These are phyloP conservation scores for Forbesichthys agassizii DNA, from an alignment of 2,113 vertebrate genomes.

Conservation along the genomic window DNA sequence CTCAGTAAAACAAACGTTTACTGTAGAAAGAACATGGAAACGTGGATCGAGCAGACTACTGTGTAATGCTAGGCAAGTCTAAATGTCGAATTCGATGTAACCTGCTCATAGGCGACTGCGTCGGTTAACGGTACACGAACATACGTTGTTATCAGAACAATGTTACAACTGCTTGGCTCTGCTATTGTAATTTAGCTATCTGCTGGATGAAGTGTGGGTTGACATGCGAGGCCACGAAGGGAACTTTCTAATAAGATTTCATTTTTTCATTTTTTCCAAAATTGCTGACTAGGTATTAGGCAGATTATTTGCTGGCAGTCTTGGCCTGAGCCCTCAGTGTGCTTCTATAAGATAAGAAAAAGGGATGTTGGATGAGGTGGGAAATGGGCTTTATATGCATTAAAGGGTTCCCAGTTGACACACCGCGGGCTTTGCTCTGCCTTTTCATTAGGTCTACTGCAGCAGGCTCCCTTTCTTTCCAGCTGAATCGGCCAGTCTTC, in stretches of 20 bases:
- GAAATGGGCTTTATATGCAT: constrained; percentile 7
- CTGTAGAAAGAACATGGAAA: background rate
- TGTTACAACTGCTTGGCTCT: constrained; percentile 1
- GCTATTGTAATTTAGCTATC: background rate
- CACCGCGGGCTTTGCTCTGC: constrained; percentile 28
- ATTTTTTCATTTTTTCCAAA: constrained; percentile 24
- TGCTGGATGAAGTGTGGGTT: constrained; percentile 26
- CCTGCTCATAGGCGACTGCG: background rate
- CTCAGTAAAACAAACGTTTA: background rate
- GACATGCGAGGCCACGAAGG: constrained; percentile 26
- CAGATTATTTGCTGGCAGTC: constrained; percentile 53
- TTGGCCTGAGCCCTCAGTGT: constrained; percentile 19
- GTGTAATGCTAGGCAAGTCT: background rate
- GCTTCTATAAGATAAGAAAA: constrained; percentile 62
- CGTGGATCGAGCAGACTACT: background rate
- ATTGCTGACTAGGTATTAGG: constrained; percentile 51
- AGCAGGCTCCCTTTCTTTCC: constrained; percentile 36
- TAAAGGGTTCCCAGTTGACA: constrained; percentile 47
- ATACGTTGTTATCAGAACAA: constrained; percentile 2
- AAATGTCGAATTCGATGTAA: background rate
- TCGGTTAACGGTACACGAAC: background rate
- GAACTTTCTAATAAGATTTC: constrained; percentile 56
- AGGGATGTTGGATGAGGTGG: constrained; percentile 14
- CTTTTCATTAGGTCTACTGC: constrained; percentile 41
- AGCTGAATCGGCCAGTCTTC: constrained; percentile 55